Evolutionary conservation across 35 echinoderm and acorn worm genomes (phyloP).

Genomic region (Anneissia japonica): DNA sequence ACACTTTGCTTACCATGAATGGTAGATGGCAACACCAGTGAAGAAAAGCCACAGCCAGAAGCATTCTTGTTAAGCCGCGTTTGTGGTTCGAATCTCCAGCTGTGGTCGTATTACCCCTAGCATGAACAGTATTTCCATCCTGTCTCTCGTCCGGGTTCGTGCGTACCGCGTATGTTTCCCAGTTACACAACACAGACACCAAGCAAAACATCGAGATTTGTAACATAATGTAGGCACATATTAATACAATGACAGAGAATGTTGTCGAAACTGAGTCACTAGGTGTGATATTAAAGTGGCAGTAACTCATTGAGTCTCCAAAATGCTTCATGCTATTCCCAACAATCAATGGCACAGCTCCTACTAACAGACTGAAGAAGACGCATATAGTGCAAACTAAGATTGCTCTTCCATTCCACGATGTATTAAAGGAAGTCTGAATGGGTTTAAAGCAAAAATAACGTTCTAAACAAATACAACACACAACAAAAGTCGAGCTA

Average conservation of each 20-base stretch:
- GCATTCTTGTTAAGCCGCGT: conserved; percentile 10
- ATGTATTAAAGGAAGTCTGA: background rate
- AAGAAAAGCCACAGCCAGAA: background rate
- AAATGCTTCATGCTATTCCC: conserved; percentile 10
- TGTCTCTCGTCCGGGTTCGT: background rate
- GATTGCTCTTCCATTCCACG: background rate
- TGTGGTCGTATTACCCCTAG: background rate
- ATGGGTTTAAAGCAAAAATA: conserved; percentile 17
- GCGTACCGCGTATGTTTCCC: background rate
- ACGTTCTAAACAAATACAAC: conserved; percentile 4
- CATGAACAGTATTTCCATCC: no score
- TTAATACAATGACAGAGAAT: conserved; percentile 7
- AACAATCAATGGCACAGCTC: conserved; percentile 32
- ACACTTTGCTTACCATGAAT: conserved; percentile 30
- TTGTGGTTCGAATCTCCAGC: background rate
- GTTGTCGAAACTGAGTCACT: background rate
- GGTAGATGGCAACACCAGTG: conserved; percentile 34
- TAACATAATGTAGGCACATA: conserved; percentile 34
- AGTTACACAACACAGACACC: conserved; percentile 28
- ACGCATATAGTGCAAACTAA: background rate
- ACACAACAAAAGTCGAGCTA: conserved; percentile 11
- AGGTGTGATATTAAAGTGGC: conserved; percentile 44
- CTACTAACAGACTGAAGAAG: background rate
- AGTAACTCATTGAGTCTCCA: conserved; percentile 37
- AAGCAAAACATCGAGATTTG: conserved; percentile 47